Percentiles rank a stretch among this genome's conserved stretches.
phyloP scores from a whole-genome alignment of 2,888 invertebrate genomes.

The Drosophila diplacantha region DNA sequence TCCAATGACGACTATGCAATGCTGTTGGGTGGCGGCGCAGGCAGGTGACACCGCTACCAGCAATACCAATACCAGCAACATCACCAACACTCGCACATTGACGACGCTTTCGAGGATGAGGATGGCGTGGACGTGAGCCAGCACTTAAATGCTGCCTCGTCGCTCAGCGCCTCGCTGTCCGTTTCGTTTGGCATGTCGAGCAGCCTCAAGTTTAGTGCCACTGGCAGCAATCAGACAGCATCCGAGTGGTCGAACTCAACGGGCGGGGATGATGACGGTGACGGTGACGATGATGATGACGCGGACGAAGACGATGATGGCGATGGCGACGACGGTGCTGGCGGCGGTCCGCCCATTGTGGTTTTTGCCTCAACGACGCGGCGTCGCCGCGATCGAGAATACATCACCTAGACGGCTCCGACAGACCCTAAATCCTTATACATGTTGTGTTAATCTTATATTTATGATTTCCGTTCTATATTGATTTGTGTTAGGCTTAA shows the following conservation, averaged over 20 bases:
- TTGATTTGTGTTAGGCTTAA: conserved; percentile 26
- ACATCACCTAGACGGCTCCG: conserved; percentile 68
- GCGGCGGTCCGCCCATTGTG: conserved; percentile 44
- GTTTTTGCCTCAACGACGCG: conserved; percentile 49
- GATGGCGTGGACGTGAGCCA: conserved; percentile 67
- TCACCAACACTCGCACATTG: conserved; percentile 45
- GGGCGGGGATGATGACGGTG: conserved; percentile 60
- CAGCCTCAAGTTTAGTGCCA: conserved; percentile 71
- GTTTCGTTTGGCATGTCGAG: conserved; percentile 72
- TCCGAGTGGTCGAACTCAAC: conserved; percentile 73
- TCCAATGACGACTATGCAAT: conserved; percentile 72
- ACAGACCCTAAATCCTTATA: conserved; percentile 14
- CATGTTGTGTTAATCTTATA: conserved; percentile 8
- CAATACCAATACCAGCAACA: conserved; percentile 49
- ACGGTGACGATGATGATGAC: conserved; percentile 39
- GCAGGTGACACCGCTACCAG: conserved; percentile 74
- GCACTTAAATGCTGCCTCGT: conserved; percentile 65
- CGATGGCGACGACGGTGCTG: conserved; percentile 32
- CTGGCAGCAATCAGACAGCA: conserved; percentile 66
- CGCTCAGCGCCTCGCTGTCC: conserved; percentile 71
- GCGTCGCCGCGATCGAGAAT: conserved; percentile 62
- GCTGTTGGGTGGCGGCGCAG: conserved; percentile 64
- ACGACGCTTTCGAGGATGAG: conserved; percentile 53
- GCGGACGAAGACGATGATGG: conserved; percentile 34
- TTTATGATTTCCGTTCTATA: conserved; percentile 21